Conservation (phyloP, 1,140 invertebrate species). For the Aphaenogaster floridana region DNA sequence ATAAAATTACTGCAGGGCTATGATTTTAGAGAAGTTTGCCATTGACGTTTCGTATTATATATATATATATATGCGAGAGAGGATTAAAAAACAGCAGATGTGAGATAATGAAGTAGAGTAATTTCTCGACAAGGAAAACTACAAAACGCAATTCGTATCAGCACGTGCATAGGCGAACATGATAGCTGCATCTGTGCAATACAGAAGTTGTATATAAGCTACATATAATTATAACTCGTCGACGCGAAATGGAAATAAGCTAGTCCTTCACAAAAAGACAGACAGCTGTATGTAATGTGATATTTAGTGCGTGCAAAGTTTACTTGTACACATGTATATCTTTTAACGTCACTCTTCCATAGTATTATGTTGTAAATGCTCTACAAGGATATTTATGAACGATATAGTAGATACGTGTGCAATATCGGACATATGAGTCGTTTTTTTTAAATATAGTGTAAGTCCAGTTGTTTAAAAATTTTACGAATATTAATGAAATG, state of each 20-base stretch:
- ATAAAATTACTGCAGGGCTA: background rate
- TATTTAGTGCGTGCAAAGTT: conserved; percentile 74
- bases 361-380: background rate
- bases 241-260: conserved; percentile 74
- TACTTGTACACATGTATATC: conserved; percentile 61
- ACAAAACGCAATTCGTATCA: background rate
- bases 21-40: conserved; percentile 13
- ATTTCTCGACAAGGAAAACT: background rate
- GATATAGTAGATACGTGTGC: conserved; percentile 46
- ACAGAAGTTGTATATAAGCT: conserved; percentile 48
- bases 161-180: background rate
- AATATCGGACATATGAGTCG: conserved; percentile 23
- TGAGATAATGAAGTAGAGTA: background rate
- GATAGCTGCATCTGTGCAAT: conserved; percentile 60
- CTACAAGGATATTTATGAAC: conserved; percentile 41
- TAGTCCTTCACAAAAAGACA: conserved; percentile 81
- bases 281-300: conserved; percentile 84
- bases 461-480: background rate
- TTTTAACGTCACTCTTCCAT: background rate
- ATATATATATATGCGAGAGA: background rate
- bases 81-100: background rate
- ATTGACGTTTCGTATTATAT: conserved; percentile 7
- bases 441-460: conserved; percentile 11
- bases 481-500: background rate
- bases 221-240: conserved; percentile 33